Conservation (phyloP, 1,140 invertebrate genomes). For the Leptinotarsa defecta region DNA sequence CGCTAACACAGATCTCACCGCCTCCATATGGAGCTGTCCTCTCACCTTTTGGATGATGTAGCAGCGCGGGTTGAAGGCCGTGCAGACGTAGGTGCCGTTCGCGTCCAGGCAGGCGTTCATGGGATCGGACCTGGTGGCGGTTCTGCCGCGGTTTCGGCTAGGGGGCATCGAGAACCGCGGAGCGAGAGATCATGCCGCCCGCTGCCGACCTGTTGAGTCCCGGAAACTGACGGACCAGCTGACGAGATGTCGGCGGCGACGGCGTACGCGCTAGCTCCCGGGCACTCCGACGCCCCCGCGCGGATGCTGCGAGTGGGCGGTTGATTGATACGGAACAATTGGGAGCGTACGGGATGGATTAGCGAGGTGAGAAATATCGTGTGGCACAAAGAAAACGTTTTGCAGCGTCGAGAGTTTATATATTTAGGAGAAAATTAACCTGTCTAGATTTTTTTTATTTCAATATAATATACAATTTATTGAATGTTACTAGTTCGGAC, state of each 20-base stretch:
- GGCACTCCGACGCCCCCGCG: conserved; percentile 6
- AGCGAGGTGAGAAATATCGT: not conserved
- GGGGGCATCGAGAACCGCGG: conserved; percentile 49
- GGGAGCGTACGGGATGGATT: not conserved
- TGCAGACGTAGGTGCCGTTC: conserved; percentile 65
- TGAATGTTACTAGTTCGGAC: no score
- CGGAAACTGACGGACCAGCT: conserved; percentile 47
- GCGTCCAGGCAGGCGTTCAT: conserved; percentile 61
- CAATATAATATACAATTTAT: no score
- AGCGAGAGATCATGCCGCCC: conserved; percentile 36
- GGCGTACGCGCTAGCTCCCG: conserved; percentile 18
- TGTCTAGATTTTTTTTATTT: no score
- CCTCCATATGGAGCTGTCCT: conserved; percentile 36
- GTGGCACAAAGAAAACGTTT: no score
- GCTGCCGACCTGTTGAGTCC: conserved; percentile 57
- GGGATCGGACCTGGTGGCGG: conserved; percentile 52
- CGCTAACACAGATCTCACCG: not conserved
- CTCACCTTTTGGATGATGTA: conserved; percentile 68
- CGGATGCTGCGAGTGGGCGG: conserved; percentile 10
- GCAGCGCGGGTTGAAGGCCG: conserved; percentile 64
- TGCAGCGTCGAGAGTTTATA: no score
- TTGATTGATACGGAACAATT: not conserved
- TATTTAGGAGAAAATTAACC: no score
- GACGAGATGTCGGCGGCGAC: conserved; percentile 41
- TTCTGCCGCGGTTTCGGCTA: conserved; percentile 43